Evolutionary conservation across 2,888 invertebrate species (phyloP).

Genomic region (Cerastoderma edule): DNA sequence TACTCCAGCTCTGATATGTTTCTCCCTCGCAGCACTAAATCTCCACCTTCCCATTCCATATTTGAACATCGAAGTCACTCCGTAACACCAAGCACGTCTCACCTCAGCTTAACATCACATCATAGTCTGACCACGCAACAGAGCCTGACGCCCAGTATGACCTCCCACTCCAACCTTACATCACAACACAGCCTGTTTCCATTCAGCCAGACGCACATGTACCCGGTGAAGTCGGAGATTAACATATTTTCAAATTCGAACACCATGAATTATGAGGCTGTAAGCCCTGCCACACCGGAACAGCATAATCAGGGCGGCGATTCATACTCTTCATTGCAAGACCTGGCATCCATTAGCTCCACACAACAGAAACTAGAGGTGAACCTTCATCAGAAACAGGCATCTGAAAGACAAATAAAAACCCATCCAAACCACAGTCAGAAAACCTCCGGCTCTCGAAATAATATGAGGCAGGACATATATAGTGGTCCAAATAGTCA

Average conservation of each 20-base stretch:
- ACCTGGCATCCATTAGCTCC: conserved; percentile 63
- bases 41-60: conserved; percentile 41
- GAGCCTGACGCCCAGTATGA: too few relatives aligned
- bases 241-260: conserved; percentile 22
- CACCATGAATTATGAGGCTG: conserved; percentile 76
- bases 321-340: conserved; percentile 56
- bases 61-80: conserved; percentile 47
- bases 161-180: too few relatives aligned
- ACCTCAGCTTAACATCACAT: conserved; percentile 31
- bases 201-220: conserved; percentile 38
- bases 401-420: conserved; percentile 48
- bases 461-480: conserved; percentile 47
- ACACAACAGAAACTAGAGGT: conserved; percentile 57
- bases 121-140: too few relatives aligned
- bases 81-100: conserved; percentile 33
- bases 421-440: conserved; percentile 38
- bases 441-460: conserved; percentile 31
- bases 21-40: conserved; percentile 43
- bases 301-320: conserved; percentile 49
- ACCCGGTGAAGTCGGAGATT: conserved; percentile 38
- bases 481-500: conserved; percentile 44
- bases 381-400: conserved; percentile 31
- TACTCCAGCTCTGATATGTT: conserved; percentile 59
- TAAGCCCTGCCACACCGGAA: conserved; percentile 75
- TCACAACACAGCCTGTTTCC: conserved; percentile 36